These are phyloP conservation scores for Clarias pachynema DNA, from an alignment of 2,797 vertebrate species.

Conservation along the genomic window DNA sequence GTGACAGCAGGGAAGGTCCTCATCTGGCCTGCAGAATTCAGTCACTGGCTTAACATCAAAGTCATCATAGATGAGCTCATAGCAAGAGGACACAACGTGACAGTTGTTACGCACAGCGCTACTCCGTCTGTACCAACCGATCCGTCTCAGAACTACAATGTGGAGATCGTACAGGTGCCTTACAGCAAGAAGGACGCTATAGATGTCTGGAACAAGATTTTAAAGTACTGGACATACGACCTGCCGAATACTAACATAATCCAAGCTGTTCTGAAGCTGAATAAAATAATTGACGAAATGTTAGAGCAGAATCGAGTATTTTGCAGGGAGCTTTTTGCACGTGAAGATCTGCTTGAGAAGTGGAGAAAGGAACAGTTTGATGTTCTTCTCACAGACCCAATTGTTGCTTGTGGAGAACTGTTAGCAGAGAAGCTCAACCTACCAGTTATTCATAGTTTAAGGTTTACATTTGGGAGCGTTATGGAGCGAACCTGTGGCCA, in stretches of 20 bases:
- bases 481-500: conserved; percentile 30
- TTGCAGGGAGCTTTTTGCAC: conserved; percentile 27
- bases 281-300: conserved; percentile 14
- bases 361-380: conserved; percentile 66
- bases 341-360: conserved; percentile 58
- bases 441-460: conserved; percentile 68
- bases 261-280: conserved; percentile 3
- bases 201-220: background rate
- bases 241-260: background rate
- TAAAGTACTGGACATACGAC: background rate
- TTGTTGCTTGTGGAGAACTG: conserved; percentile 63
- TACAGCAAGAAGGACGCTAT: background rate
- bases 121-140: conserved; percentile 25
- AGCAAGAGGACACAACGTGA: no score
- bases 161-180: background rate
- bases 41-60: no score
- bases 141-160: conserved; percentile 14
- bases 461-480: conserved; percentile 53
- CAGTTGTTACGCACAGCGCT: conserved; percentile 22
- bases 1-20: no score
- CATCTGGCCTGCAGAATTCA: no score
- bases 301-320: conserved; percentile 3
- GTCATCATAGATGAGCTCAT: no score
- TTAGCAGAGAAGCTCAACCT: conserved; percentile 66
- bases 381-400: conserved; percentile 63